These are phyloP conservation scores for Indicator indicator DNA, from an alignment of 2,113 vertebrate genomes.

Conservation along the genomic window DNA sequence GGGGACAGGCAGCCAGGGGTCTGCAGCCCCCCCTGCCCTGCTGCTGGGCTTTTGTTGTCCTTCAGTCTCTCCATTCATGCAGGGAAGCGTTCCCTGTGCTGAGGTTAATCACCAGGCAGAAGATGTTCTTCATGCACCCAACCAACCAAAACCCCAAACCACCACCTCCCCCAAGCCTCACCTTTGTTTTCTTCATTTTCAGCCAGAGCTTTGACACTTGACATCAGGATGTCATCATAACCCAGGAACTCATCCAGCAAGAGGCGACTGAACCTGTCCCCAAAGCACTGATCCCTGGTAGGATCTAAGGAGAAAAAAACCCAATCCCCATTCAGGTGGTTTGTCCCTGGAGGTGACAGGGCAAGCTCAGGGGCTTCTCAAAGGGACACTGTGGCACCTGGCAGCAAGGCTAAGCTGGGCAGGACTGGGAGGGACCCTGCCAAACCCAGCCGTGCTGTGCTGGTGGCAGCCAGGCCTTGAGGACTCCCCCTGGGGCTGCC, in stretches of 20 bases:
- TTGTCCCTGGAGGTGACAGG: background rate
- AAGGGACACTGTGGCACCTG: background rate
- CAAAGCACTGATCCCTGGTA: conserved; percentile 94
- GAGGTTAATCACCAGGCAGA: conserved; percentile 5
- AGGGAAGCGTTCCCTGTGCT: background rate
- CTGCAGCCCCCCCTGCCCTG: background rate
- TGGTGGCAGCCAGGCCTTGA: background rate
- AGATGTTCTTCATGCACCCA: background rate
- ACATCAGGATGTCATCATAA: conserved; percentile 98
- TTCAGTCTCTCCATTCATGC: background rate
- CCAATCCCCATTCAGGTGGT: background rate
- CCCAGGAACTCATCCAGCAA: conserved; percentile 94
- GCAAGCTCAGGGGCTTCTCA: background rate
- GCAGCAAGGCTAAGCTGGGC: background rate
- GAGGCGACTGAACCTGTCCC: conserved; percentile 95
- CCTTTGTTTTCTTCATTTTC: conserved; percentile 99
- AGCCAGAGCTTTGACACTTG: conserved; percentile 95
- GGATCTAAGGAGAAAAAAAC: conserved; percentile 79
- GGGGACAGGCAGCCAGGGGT: no score
- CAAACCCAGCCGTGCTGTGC: background rate
- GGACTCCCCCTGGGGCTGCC: background rate
- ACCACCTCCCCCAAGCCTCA: conserved; percentile 10
- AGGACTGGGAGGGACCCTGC: background rate
- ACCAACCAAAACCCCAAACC: background rate
- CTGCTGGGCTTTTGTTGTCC: background rate